phyloP scores from a whole-genome alignment of 2,113 vertebrate genomes.

The Paralichthys olivaceus region DNA sequence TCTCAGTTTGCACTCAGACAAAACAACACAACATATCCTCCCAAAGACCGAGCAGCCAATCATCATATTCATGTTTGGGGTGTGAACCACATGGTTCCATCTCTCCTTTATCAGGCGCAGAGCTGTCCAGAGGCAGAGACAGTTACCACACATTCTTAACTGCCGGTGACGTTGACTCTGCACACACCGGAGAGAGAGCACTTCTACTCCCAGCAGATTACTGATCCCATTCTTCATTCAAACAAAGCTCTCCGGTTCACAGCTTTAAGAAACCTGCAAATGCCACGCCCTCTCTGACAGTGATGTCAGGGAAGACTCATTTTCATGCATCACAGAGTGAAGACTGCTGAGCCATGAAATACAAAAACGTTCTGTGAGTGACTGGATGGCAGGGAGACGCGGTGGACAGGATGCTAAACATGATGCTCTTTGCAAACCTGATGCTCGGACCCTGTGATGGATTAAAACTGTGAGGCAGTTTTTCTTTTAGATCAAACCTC shows the following conservation, averaged over 20 bases:
- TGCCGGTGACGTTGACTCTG: conserved; percentile 1
- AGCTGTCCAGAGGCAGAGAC: background rate
- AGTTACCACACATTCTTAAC: conserved; percentile 13
- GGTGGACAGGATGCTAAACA: conserved; percentile 28
- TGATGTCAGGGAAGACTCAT: conserved; percentile 8
- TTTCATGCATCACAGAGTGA: conserved; percentile 34
- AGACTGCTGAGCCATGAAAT: conserved; percentile 55
- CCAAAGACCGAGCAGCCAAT: too few species aligned
- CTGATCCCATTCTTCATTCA: conserved; percentile 28
- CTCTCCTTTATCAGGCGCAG: background rate
- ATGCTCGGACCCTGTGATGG: conserved; percentile 14
- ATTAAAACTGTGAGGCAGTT: conserved; percentile 13
- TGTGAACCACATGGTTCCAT: background rate
- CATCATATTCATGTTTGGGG: too few species aligned
- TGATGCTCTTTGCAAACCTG: conserved; percentile 21
- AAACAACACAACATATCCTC: too few species aligned
- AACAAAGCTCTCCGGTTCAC: background rate
- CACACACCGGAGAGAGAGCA: background rate
- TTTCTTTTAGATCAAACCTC: background rate
- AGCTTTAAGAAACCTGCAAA: conserved; percentile 29
- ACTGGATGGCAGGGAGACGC: conserved; percentile 12
- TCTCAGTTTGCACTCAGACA: too few species aligned
- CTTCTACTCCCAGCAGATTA: conserved; percentile 2
- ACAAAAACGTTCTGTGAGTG: conserved; percentile 23
- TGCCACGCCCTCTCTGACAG: conserved; percentile 23